phyloP scores from a whole-genome alignment of 1,140 invertebrate genomes.

The Myzus persicae region DNA sequence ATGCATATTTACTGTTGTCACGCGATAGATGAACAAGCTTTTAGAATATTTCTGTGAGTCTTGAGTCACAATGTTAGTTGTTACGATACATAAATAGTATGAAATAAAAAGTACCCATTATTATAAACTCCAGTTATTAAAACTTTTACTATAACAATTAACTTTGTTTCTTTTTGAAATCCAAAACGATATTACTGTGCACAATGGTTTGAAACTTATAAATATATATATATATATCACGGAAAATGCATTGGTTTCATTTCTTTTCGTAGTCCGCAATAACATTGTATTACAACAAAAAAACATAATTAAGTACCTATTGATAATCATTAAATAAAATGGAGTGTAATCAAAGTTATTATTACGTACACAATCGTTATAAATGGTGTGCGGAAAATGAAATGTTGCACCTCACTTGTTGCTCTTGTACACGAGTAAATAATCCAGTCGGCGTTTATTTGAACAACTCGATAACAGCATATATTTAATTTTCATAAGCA shows the following conservation, averaged over 20 bases:
- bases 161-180: background rate
- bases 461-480: background rate
- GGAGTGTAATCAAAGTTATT: background rate
- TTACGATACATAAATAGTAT: background rate
- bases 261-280: background rate
- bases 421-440: conserved; percentile 21
- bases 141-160: background rate
- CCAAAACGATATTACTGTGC: background rate
- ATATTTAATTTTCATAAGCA: conserved; percentile 1
- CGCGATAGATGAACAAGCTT: background rate
- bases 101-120: background rate
- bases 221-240: background rate
- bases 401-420: conserved; percentile 28
- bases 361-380: background rate
- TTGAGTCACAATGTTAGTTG: background rate
- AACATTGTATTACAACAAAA: background rate
- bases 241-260: background rate
- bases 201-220: background rate
- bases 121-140: background rate
- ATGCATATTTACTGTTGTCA: background rate
- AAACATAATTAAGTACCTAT: background rate
- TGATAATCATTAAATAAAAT: background rate
- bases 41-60: background rate
- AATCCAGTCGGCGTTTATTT: conserved; percentile 20
- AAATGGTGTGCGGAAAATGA: background rate